These are phyloP conservation scores for Valencia hispanica DNA, from an alignment of 2,797 vertebrate species.

Conservation along the genomic window DNA sequence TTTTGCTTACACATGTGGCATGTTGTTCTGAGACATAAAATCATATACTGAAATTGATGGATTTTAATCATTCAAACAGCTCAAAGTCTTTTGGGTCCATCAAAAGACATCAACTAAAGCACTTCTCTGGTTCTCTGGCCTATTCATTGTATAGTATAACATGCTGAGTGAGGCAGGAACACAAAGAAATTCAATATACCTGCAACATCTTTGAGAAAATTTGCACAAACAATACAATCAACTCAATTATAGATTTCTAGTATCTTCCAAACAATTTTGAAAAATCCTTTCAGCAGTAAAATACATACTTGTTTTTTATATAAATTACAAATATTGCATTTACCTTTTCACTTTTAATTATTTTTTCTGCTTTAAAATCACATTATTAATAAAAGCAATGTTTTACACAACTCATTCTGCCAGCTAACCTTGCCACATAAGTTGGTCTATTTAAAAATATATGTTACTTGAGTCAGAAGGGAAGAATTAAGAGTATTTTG, in stretches of 20 bases:
- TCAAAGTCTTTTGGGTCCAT: constrained; percentile 25
- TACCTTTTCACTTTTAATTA: not conserved
- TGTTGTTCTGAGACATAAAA: not conserved
- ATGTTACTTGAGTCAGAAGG: not conserved
- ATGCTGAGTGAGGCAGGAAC: not conserved
- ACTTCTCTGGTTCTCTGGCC: constrained; percentile 19
- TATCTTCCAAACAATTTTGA: not conserved
- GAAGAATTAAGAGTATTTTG: not conserved
- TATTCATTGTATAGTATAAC: not conserved
- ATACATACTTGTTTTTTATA: too few relatives aligned
- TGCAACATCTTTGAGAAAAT: not conserved
- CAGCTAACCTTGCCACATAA: not conserved
- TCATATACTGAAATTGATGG: constrained; percentile 12
- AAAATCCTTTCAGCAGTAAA: not conserved
- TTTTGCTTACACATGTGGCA: constrained; percentile 6
- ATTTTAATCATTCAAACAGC: constrained; percentile 56
- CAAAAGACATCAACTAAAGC: constrained; percentile 32
- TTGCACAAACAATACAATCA: not conserved
- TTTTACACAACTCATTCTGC: not conserved
- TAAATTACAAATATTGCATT: not conserved
- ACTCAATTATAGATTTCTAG: not conserved
- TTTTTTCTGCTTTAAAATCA: not conserved
- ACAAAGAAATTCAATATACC: not conserved
- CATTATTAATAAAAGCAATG: not conserved
- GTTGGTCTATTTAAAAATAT: not conserved